Conservation (phyloP, 2,888 invertebrate species). For the Acronicta leporina region DNA sequence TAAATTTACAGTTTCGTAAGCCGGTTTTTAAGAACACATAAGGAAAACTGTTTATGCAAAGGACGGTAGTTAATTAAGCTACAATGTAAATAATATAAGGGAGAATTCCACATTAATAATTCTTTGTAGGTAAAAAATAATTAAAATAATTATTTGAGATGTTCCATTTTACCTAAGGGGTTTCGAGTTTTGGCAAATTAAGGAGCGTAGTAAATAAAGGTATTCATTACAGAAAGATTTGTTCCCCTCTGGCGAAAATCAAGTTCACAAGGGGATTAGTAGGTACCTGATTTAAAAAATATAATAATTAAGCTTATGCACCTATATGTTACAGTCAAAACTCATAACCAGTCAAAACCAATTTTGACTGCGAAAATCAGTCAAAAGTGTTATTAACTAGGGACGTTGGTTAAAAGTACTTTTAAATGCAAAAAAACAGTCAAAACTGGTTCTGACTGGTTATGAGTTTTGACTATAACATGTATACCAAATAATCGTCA, state of each 20-base stretch:
- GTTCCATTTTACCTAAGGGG: constrained; percentile 41
- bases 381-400: too few species aligned
- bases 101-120: constrained; percentile 37
- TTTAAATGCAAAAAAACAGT: too few species aligned
- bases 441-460: too few species aligned
- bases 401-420: too few species aligned
- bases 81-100: constrained; percentile 46
- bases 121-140: constrained; percentile 34
- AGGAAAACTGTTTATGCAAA: constrained; percentile 39
- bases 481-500: too few species aligned
- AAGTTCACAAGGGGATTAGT: constrained; percentile 9
- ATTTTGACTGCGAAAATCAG: too few species aligned
- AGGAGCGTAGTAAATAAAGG: not conserved
- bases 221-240: not conserved
- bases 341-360: too few species aligned
- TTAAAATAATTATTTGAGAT: constrained; percentile 52
- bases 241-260: not conserved
- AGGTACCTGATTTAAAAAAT: too few species aligned
- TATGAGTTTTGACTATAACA: too few species aligned
- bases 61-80: constrained; percentile 43
- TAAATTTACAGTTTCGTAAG: constrained; percentile 23
- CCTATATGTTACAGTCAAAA: too few species aligned
- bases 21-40: constrained; percentile 27
- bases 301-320: too few species aligned
- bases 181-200: constrained; percentile 17